Percentiles rank a stretch among this genome's conserved stretches.
phyloP scores from a whole-genome alignment of 2,797 vertebrate species.

The Sebastes variabilis region DNA sequence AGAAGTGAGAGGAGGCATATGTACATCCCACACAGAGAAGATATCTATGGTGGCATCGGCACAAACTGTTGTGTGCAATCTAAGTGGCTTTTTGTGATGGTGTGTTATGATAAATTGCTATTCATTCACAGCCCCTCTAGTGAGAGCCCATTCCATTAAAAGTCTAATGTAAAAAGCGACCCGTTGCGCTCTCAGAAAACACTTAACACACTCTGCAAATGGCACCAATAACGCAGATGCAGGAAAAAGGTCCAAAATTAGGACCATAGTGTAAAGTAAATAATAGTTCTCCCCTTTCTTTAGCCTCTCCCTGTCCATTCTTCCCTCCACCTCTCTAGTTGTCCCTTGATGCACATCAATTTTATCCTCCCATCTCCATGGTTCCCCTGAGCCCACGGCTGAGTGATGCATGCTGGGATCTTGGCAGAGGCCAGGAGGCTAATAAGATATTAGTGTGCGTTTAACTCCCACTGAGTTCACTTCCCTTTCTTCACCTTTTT shows the following conservation, averaged over 20 bases:
- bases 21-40: conserved; percentile 31
- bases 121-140: conserved; percentile 61
- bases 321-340: conserved; percentile 22
- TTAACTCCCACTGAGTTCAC: conserved; percentile 87
- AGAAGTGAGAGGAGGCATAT: conserved; percentile 11
- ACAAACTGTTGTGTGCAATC: conserved; percentile 44
- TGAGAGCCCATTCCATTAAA: conserved; percentile 71
- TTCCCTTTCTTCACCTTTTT: conserved; percentile 62
- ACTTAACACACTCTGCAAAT: conserved; percentile 66
- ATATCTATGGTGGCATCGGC: conserved; percentile 40
- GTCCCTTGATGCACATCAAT: conserved; percentile 56
- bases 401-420: conserved; percentile 75
- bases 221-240: conserved; percentile 33
- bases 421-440: conserved; percentile 82
- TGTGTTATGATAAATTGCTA: conserved; percentile 67
- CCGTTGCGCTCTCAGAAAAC: conserved; percentile 57
- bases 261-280: conserved; percentile 59
- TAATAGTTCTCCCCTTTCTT: conserved; percentile 42
- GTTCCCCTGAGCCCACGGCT: conserved; percentile 43
- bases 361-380: conserved; percentile 50
- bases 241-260: conserved; percentile 49
- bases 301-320: not conserved
- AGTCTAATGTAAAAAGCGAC: conserved; percentile 58
- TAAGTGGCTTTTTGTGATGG: conserved; percentile 44
- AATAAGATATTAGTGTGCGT: conserved; percentile 91